Evolutionary conservation across 2,888 invertebrate genomes (phyloP).

Genomic region (Cantharis rustica): DNA sequence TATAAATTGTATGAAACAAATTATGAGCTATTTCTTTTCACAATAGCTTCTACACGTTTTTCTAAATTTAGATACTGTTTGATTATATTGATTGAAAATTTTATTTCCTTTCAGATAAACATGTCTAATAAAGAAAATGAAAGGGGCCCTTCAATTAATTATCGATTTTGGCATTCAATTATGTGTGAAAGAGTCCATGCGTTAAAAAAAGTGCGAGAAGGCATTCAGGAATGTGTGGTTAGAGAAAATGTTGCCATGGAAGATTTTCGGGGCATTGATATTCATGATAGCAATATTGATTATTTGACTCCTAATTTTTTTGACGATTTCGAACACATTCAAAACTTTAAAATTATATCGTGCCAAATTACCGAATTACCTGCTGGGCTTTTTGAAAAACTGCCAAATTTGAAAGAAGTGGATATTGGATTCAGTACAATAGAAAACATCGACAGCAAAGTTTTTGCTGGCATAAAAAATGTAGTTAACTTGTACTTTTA

Average conservation of each 20-base stretch:
- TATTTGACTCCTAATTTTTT: slow-evolving; percentile 2
- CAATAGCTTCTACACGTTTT: not conserved
- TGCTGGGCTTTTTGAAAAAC: not conserved
- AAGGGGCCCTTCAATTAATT: not conserved
- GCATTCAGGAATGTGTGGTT: not conserved
- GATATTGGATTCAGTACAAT: slow-evolving; percentile 9
- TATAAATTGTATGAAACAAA: not conserved
- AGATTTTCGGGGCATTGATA: slow-evolving; percentile 6
- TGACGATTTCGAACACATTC: not conserved
- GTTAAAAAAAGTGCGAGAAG: not conserved
- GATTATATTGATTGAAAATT: not conserved
- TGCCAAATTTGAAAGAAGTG: not conserved
- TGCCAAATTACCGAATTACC: not conserved
- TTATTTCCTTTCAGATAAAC: not conserved
- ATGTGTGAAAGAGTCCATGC: not conserved
- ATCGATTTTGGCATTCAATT: slow-evolving; percentile 5
- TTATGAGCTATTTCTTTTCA: not conserved
- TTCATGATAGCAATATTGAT: not conserved
- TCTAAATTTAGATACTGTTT: not conserved
- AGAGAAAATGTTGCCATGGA: not conserved
- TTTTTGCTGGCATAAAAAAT: slow-evolving; percentile 2
- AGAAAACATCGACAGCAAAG: not conserved
- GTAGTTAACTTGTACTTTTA: not conserved
- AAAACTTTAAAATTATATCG: slow-evolving; percentile 1
- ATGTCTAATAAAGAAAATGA: not conserved